Base-by-base conservation (phyloP, 1,140 invertebrate species). In the Eciton burchellii region DNA sequence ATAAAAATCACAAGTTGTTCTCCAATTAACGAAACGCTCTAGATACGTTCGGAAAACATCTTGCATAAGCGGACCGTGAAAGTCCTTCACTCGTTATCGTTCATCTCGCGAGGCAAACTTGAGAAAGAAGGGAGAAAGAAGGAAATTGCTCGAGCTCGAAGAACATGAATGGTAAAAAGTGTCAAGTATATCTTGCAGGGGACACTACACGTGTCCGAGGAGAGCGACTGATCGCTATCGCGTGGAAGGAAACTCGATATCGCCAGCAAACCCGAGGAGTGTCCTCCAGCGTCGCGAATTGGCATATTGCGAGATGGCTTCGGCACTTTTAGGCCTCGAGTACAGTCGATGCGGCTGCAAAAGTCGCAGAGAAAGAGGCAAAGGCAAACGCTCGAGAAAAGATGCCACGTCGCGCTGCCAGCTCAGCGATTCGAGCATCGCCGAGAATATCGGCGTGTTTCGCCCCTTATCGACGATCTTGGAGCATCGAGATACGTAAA, bases 381-480 rank as follows among this genome's bases (percentile, higher is more conserved):
- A 45, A 72, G 52, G 71, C 35, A 29, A 6, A n/a, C n/a, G n/a
- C 12, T 35, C 60, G 29, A 54, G 74, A 60, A 83, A 86, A 90
- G 43, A 1, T 82, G 84, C 84, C 70, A 60, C 29, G 82, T 84
- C 66, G 82, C 85, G 84, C 72, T 88, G 74, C 81, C 74, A 89
- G 85, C 87, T 90, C 90, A 90, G 85, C 87, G 81, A 89, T 89
- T 90, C 81, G 83, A 88, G 87, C 82, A 63, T 45, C 70, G 54
- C 43, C 16, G 60, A 57, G 26, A 45, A 59, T 71, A 70, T 54
- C 72, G 74, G 86, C 65, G 70, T 85, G 77, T 79, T 81, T n/a
- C n/a, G 84, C 56, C 59, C 52, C 19, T 73, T 59, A 82, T 71
- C 66, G 68, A 35, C 12, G 35, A 76, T 76, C 24, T 68, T 68